Conservation (phyloP, 2,113 vertebrate genomes). For the Brachypodius melanocephalos region DNA sequence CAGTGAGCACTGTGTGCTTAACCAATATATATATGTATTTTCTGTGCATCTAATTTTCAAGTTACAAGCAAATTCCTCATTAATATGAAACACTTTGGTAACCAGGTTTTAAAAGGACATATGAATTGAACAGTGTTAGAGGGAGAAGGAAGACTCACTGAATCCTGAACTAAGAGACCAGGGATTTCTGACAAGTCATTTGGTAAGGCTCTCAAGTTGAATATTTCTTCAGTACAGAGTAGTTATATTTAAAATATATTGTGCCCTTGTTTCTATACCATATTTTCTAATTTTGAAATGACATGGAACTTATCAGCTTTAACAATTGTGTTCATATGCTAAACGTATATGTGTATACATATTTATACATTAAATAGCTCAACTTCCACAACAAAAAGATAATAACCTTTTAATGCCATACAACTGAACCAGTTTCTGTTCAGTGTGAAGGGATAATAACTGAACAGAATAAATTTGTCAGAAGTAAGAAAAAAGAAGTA, state of each 20-base stretch:
- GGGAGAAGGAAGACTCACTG: neutral
- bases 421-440: neutral
- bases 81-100: neutral
- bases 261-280: neutral
- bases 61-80: neutral
- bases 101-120: neutral
- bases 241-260: neutral
- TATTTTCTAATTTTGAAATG: neutral
- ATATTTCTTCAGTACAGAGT: neutral
- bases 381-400: neutral
- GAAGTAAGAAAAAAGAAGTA: neutral
- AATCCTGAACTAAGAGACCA: neutral
- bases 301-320: neutral
- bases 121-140: neutral
- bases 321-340: neutral
- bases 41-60: neutral
- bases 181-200: neutral
- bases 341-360: neutral
- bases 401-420: neutral
- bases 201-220: neutral
- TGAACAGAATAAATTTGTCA: neutral
- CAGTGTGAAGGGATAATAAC: neutral
- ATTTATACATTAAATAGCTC: neutral
- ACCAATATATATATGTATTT: rapidly evolving
- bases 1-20: neutral